Evolutionary conservation across 1,140 invertebrate species (phyloP), one percentile per base, ranked within the genome.

Genomic region (Microplitis demolitor): DNA sequence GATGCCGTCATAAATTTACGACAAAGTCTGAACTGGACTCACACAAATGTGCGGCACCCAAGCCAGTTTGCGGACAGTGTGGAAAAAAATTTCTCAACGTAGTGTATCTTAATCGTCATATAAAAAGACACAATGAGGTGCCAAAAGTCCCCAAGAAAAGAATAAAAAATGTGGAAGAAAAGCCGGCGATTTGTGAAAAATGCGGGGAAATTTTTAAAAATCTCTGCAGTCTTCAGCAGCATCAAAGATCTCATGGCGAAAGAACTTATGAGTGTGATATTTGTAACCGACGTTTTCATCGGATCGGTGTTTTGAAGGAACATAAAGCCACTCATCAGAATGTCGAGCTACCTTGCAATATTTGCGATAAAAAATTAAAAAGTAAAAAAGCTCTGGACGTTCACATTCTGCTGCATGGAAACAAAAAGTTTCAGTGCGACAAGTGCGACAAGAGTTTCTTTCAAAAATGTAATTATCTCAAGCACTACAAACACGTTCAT

Each of bases 271-370:
- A 80, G 31, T 90, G 89, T 78, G 79, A 82, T 24, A 77, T 85
- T 24, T 90, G 89, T 74, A 78, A 78, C 4, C 88, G 88, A 73
- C 77, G 76, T 37, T 90, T 90, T 76, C 88, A 89, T 78, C 81
- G 87, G 45, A 82, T 84, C 34, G 84, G 85, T 60, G 82, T 88
- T 45, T 77, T 89, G 4, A 82, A 85, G 54, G 83, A 87, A 56
- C 89, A 90, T 76, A 74, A 78, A 71, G 73, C 80, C 24, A 86
- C 88, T 4, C 89, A 90, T 77, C 72, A 78, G 75, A 83, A 76
- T 79, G 83, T 69, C 72, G 83, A 79, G 79, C 79, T 84, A 56
- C 83, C 87, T 53, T 89, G 88, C 77, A 77, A 81, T 9, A 76
- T 84, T 16, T 89, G 88, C 76, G 83, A 81, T 8, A 88, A 87